Evolutionary conservation across 2,113 vertebrate genomes (phyloP).

Genomic region (Channa argus): DNA sequence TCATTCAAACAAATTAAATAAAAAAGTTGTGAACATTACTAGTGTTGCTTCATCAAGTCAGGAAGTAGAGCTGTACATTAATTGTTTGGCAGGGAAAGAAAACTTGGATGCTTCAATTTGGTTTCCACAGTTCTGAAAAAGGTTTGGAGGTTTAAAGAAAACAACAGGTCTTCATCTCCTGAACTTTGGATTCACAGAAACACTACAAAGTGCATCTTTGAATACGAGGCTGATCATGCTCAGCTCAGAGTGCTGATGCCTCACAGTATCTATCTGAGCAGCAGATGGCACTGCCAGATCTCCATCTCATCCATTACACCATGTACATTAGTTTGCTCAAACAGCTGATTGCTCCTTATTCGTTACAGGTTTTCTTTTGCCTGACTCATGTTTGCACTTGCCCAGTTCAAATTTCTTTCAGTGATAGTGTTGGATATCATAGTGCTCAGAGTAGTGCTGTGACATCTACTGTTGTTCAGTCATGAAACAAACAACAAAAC

Average conservation of each 20-base stretch:
- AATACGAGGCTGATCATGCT: background rate
- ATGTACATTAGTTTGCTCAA: background rate
- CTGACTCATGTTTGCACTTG: slow-evolving; percentile 2
- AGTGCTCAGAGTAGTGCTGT: slow-evolving; percentile 42
- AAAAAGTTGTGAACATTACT: slow-evolving; percentile 49
- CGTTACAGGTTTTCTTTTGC: background rate
- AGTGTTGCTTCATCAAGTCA: slow-evolving; percentile 20
- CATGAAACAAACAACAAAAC: slow-evolving; percentile 44
- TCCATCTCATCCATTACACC: slow-evolving; percentile 20
- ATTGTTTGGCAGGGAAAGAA: background rate
- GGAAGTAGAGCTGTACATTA: slow-evolving; percentile 9
- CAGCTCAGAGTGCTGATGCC: background rate
- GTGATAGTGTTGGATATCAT: slow-evolving; percentile 27
- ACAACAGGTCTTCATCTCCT: background rate
- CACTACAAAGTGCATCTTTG: no score
- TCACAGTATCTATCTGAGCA: slow-evolving; percentile 48
- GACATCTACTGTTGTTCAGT: slow-evolving; percentile 43
- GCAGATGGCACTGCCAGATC: slow-evolving; percentile 74
- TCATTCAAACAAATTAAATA: background rate
- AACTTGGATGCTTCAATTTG: background rate
- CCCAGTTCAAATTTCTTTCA: slow-evolving; percentile 13
- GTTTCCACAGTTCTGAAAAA: background rate
- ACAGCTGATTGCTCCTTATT: slow-evolving; percentile 15
- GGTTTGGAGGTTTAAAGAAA: background rate
- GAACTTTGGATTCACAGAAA: background rate